These are phyloP conservation scores for Macrotis lagotis DNA, from an alignment of 2,113 vertebrate genomes.

Conservation along the genomic window DNA sequence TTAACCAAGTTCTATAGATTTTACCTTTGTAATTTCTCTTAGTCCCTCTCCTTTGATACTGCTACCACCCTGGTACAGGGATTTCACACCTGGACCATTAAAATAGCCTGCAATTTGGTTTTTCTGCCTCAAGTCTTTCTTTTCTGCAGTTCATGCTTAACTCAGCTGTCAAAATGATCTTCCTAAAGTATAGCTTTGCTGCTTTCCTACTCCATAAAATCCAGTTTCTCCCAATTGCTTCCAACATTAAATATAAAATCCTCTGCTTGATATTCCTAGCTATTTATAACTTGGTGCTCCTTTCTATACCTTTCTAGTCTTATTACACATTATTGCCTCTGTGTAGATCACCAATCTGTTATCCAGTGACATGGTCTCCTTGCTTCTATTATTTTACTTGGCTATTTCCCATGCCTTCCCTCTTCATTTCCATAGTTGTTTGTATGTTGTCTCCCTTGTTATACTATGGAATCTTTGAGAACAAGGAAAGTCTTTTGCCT, in stretches of 20 bases:
- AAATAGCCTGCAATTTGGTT: neutral
- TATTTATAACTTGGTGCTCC: neutral
- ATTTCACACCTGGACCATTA: neutral
- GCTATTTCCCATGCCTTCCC: neutral
- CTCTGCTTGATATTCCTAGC: neutral
- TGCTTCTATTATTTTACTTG: neutral
- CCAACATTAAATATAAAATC: neutral
- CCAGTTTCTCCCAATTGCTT: neutral
- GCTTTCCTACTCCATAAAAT: neutral
- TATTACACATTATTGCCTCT: neutral
- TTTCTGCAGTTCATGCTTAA: neutral
- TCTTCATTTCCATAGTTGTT: neutral
- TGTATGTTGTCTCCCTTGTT: neutral
- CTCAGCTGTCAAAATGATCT: neutral
- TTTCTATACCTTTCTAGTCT: neutral
- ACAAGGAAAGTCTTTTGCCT: neutral
- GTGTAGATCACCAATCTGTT: too few species aligned
- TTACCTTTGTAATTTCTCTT: neutral
- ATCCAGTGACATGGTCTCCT: neutral
- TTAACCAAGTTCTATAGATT: neutral
- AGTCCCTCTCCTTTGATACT: neutral
- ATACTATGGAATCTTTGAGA: neutral
- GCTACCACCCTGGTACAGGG: neutral
- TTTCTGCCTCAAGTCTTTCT: neutral
- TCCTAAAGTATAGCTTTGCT: neutral